Conservation (phyloP, 2,113 vertebrate species). For the Plecturocebus donacophilus region DNA sequence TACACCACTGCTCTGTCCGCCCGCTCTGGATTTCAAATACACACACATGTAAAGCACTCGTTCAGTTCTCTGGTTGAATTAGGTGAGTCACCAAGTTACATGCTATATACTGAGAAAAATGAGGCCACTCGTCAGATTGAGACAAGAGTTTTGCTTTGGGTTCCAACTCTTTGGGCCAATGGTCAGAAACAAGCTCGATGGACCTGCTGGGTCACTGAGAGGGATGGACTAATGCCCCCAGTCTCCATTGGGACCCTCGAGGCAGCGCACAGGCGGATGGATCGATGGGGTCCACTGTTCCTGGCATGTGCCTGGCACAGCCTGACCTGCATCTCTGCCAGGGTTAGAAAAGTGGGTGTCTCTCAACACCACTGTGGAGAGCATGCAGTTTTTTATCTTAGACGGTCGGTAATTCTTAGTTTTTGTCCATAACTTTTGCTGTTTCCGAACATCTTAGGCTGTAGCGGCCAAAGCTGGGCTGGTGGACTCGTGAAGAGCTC, state of each 20-base stretch:
- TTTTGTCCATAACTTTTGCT: not conserved
- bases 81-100: not conserved
- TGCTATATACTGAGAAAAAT: not conserved
- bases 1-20: not conserved
- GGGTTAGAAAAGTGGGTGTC: not conserved
- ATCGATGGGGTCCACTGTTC: not conserved
- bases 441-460: not conserved
- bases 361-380: not conserved
- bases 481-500: not conserved
- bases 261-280: not conserved
- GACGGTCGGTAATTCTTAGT: not conserved
- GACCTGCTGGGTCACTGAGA: not conserved
- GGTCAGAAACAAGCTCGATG: not conserved
- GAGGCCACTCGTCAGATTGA: not conserved
- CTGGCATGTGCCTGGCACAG: accelerated
- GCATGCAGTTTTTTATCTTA: not conserved
- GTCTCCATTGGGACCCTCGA: not conserved
- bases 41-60: not conserved
- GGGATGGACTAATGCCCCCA: accelerated
- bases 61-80: not conserved
- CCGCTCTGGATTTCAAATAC: not conserved
- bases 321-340: not conserved
- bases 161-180: not conserved
- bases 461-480: not conserved
- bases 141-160: not conserved